A percentile compares a stretch with the other conserved stretches of the same genome.
Evolutionary conservation across 2,888 invertebrate species (phyloP).

Genomic region (Branchipolynoe longqiensis): DNA sequence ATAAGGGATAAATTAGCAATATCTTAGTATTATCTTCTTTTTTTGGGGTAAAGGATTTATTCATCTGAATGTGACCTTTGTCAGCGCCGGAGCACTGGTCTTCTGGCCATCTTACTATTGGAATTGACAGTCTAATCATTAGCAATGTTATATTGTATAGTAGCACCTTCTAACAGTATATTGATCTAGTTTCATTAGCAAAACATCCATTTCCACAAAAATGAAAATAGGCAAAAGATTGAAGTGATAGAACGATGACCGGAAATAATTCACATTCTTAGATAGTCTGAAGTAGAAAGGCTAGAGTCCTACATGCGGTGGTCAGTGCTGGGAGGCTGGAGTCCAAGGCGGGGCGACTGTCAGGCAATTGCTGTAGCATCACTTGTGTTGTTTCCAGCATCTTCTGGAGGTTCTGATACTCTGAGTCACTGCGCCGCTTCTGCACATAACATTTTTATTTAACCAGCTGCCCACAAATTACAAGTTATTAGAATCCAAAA

Average conservation of each 20-base stretch:
- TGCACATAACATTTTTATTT: slow-evolving; percentile 82
- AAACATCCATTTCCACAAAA: background rate
- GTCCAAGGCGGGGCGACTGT: slow-evolving; percentile 82
- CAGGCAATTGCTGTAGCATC: slow-evolving; percentile 88
- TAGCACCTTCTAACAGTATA: too few species aligned
- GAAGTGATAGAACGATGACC: background rate
- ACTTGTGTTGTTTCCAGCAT: slow-evolving; percentile 90
- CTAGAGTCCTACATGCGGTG: background rate
- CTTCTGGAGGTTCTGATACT: slow-evolving; percentile 90
- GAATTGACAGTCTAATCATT: too few species aligned
- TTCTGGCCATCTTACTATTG: too few species aligned
- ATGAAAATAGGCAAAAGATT: background rate
- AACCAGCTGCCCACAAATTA: too few species aligned
- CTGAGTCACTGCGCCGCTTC: slow-evolving; percentile 90
- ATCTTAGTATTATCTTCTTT: too few species aligned
- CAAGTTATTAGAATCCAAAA: background rate
- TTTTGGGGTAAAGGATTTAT: too few species aligned
- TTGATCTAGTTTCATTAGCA: background rate
- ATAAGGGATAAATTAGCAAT: too few species aligned
- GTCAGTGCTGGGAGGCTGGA: slow-evolving; percentile 24
- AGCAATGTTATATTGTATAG: too few species aligned
- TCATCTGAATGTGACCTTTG: too few species aligned
- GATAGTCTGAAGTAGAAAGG: background rate
- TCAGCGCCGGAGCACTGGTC: too few species aligned
- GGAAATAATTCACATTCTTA: too few species aligned